Base-by-base conservation (phyloP, 1,140 invertebrate genomes). In the Diabrotica undecimpunctata region DNA sequence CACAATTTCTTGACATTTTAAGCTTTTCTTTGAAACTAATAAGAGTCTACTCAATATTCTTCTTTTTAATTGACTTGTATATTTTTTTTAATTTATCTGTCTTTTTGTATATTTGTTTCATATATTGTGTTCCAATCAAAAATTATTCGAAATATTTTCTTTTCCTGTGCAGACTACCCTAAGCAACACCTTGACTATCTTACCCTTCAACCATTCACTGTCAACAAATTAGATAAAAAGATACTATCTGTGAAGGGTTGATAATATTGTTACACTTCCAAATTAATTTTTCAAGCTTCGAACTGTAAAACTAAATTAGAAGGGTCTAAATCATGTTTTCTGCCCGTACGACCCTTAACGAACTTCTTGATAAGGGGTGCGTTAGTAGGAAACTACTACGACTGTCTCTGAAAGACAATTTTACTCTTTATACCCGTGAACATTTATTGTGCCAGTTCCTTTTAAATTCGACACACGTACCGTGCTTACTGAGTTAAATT, bases 301-400 rank as follows among this genome's bases (percentile, higher is more conserved):
- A 46, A 46, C 41, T 46, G 41, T 46, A 46, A 46, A 46, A 46
- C 8, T 46, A n/a, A 46, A 46, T 46, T 46, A 46, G 41, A 46
- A 46, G 41, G 41, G 41, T 46, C 41, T 46, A 46, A 46, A 46
- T 46, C 41, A 46, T 46, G 41, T 46, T 46, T 46, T 46, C 41
- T 46, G 41, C 41, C 41, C n/a, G 41, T 46, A 10, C 41, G 41
- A 46, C 8, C 41, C 41, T n/a, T 46, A 46, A 46, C 41, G 41
- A 46, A 46, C 41, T 46, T 46, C 41, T 46, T n/a, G n/a, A 46
- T 46, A 46, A 46, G n/a, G 41, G 41, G 41, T 46, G 41, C 8
- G 41, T 8, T 46, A 46, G 41, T 8, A 46, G 41, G n/a, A 46
- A 8, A 46, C 41, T 46, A n/a, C 41, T 46, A 8, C 41, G 41